Evolutionary conservation across 2,888 invertebrate species (phyloP), one percentile per base, ranked within the genome.

Genomic region (Apantesis nais): DNA sequence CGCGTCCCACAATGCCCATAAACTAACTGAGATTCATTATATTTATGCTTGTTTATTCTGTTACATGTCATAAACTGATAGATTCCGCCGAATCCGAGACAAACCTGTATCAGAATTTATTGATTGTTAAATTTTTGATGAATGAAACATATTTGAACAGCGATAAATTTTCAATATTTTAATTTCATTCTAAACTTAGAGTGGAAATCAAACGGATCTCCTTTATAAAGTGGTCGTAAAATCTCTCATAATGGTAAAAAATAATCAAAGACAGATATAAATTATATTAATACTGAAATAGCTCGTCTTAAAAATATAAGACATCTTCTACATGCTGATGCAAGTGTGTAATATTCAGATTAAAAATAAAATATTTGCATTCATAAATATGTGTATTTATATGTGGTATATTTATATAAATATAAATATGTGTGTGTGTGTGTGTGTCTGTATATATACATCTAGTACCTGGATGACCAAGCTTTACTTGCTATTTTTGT

Each of bases 11-110:
- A 69, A 61, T 83, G 81, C 83, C 85, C 81, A 79, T 83, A 84
- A 80, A 84, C 82, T 80, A 78, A 77, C 78, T 80, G 69, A 83
- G 84, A 83, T 85, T 86, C 81, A 86, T 89, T 86, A 86, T 83
- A 75, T 90, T 89, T 90, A 90, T 84, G 82, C 85, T 82, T 88
- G 85, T 90, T 88, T 75, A 79, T 81, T 81, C 76, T 79, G 65
- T 83, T 81, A 75, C 75, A 83, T 80, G 77, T 83, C 84, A 85
- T 89, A 87, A 88, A 85, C 67, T 75, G 74, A 72, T 74, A 71
- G 78, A 76, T 75, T 79, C 78, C 75, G 72, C 76, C 76, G 75
- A 78, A 79, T 76, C 79, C 41, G 65, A 73, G 63, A 70, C 52
- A 74, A 74, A 81, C 77, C 80, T 72, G 70, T 48, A 64, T 67